A percentile compares a stretch with the other conserved stretches of the same genome.
Conservation (phyloP, 2,113 vertebrate genomes). For the Chaetorhynchus papuensis region DNA sequence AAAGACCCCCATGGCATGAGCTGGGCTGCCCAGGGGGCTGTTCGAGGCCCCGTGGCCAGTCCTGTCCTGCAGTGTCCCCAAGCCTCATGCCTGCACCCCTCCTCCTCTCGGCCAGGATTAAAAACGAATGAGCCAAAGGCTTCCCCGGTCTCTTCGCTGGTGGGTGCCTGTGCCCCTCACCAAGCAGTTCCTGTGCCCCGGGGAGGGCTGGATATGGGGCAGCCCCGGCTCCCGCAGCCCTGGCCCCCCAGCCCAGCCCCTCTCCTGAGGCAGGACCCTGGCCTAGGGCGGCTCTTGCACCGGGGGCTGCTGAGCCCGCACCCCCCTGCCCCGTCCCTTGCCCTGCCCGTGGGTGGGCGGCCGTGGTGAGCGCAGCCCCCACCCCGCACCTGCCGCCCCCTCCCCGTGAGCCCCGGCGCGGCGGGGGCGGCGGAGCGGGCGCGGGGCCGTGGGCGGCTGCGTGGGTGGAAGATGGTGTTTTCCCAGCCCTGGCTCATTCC, state of each 20-base stretch:
- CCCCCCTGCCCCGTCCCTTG: neutral
- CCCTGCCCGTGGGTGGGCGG: neutral
- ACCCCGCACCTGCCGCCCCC: neutral
- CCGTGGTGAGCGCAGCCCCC: neutral
- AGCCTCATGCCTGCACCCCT: fast-evolving
- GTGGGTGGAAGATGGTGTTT: slow-evolving; percentile 19
- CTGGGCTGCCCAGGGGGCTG: neutral
- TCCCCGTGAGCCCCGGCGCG: neutral
- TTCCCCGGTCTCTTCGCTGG: neutral
- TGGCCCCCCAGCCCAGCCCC: neutral
- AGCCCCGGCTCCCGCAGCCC: fast-evolving
- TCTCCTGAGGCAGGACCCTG: neutral
- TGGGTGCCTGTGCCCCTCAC: neutral
- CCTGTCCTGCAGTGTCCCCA: neutral
- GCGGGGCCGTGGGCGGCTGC: neutral
- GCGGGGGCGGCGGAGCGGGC: neutral
- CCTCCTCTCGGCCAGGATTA: neutral
- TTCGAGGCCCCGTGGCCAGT: fast-evolving
- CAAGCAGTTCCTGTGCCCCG: neutral
- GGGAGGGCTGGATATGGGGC: neutral
- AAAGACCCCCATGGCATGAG: neutral
- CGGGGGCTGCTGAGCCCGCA: neutral
- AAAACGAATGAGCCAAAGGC: neutral
- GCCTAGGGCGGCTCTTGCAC: fast-evolving
- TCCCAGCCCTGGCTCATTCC: neutral